phyloP scores from a whole-genome alignment of 2,888 invertebrate species.

The Crocallis elinguaria region DNA sequence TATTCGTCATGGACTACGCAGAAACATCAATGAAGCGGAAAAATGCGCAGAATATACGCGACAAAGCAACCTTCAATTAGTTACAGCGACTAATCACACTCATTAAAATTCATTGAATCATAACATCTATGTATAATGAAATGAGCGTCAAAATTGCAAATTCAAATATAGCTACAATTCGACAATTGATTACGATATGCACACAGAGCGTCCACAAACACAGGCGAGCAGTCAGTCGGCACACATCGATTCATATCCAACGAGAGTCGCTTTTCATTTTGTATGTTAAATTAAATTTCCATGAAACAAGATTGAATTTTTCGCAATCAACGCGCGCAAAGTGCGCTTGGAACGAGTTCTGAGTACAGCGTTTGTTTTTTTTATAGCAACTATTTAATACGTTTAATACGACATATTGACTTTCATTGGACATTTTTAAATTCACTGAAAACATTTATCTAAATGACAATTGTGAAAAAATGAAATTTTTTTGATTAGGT shows the following conservation, averaged over 20 bases:
- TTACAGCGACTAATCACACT: conserved; percentile 12
- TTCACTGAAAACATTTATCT: too few species aligned
- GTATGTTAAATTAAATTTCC: conserved; percentile 85
- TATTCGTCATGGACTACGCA: conserved; percentile 12
- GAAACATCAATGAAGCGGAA: conserved; percentile 24
- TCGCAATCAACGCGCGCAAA: conserved; percentile 79
- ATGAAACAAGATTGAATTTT: conserved; percentile 85
- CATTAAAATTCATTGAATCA: conserved; percentile 26
- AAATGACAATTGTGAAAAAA: background rate
- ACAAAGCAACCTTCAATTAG: conserved; percentile 14
- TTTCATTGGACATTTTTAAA: too few species aligned
- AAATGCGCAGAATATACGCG: conserved; percentile 17
- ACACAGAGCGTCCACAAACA: conserved; percentile 80
- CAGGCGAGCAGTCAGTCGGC: conserved; percentile 76
- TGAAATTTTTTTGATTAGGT: background rate
- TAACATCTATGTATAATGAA: conserved; percentile 37
- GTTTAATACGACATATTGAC: too few species aligned
- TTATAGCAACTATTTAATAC: conserved; percentile 21
- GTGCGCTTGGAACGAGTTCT: conserved; percentile 60
- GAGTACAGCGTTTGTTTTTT: conserved; percentile 38
- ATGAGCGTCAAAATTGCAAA: conserved; percentile 79
- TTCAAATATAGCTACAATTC: conserved; percentile 78
- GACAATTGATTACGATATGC: conserved; percentile 83
- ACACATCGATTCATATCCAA: conserved; percentile 80
- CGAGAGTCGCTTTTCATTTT: conserved; percentile 81